A percentile compares a stretch with the other conserved stretches of the same genome.
Conservation (phyloP, 2,888 invertebrate genomes). For the Hedya salicella region DNA sequence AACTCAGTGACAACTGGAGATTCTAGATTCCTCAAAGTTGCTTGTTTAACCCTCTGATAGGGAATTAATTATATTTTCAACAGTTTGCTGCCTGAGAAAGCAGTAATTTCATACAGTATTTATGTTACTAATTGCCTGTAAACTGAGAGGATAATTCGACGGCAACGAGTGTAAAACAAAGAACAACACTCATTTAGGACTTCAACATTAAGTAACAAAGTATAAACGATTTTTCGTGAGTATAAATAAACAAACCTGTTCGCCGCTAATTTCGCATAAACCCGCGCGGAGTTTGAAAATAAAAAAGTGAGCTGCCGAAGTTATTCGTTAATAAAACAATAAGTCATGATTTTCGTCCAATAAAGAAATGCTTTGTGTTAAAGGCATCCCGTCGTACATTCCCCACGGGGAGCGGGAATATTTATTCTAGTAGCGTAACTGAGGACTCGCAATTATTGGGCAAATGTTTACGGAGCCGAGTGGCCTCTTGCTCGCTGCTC, state of each 20-base stretch:
- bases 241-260: conserved; percentile 23
- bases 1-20: conserved; percentile 13
- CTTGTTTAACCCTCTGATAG: conserved; percentile 15
- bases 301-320: conserved; percentile 53
- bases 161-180: conserved; percentile 34
- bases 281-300: conserved; percentile 25
- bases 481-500: conserved; percentile 67
- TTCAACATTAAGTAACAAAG: conserved; percentile 24
- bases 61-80: conserved; percentile 10
- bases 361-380: conserved; percentile 77
- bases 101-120: conserved; percentile 27
- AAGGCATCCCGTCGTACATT: conserved; percentile 66
- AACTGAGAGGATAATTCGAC: conserved; percentile 32
- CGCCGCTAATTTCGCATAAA: conserved; percentile 43
- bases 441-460: conserved; percentile 81
- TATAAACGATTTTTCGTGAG: conserved; percentile 15
- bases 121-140: conserved; percentile 37
- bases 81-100: conserved; percentile 15
- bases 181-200: conserved; percentile 7
- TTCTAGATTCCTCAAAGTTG: conserved; percentile 17
- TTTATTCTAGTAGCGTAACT: conserved; percentile 77
- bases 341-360: conserved; percentile 73
- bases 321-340: conserved; percentile 76
- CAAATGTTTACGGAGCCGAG: conserved; percentile 78
- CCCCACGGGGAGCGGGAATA: conserved; percentile 68